Percentiles rank a stretch among this genome's conserved stretches.
Evolutionary conservation across 30 jellyfish, hydroid and myxozoan species (phyloP).

Genomic region (Cassiopea andromeda): DNA sequence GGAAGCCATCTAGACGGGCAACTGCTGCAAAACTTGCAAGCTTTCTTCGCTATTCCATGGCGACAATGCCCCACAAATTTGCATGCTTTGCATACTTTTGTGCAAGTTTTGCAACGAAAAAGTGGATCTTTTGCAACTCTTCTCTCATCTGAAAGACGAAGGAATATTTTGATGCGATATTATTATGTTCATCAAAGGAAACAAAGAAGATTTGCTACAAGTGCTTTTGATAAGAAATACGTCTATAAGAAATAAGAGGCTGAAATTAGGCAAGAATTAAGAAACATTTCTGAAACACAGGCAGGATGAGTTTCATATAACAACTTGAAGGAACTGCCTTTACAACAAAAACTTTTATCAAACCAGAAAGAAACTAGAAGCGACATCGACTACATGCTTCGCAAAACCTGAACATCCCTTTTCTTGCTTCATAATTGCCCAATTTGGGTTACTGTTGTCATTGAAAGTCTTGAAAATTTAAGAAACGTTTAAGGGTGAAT

Average conservation of each 20-base stretch:
- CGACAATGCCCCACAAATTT: not conserved
- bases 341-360: too few relatives aligned
- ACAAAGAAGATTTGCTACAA: not conserved
- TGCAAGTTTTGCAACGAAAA: not conserved
- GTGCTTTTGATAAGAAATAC: not conserved
- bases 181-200: not conserved
- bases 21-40: not conserved
- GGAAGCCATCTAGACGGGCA: too few relatives aligned
- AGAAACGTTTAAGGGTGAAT: too few relatives aligned
- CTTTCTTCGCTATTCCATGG: not conserved
- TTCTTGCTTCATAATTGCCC: not conserved
- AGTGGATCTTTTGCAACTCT: not conserved
- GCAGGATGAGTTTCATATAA: too few relatives aligned
- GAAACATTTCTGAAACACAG: too few relatives aligned
- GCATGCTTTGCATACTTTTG: conserved; percentile 1
- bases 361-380: not conserved
- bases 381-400: not conserved
- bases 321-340: too few relatives aligned
- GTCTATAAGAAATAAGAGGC: too few relatives aligned
- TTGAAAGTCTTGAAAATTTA: too few relatives aligned
- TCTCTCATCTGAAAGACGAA: not conserved
- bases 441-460: not conserved
- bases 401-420: not conserved
- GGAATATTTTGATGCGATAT: not conserved
- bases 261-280: too few relatives aligned